phyloP scores from a whole-genome alignment of 2,797 vertebrate genomes.

The Enoplosus armatus region DNA sequence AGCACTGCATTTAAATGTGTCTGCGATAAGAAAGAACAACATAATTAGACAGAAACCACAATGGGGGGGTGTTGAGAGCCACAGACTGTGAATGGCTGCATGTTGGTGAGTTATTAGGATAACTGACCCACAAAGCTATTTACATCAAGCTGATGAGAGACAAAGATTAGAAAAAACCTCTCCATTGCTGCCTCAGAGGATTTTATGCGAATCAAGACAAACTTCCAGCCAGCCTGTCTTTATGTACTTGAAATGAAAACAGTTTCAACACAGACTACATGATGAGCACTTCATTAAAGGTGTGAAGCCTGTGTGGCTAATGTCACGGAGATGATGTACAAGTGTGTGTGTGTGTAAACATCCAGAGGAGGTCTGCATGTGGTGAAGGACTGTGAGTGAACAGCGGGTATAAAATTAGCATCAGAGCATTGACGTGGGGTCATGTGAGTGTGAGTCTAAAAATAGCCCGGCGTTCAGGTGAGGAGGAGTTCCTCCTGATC shows the following conservation, averaged over 20 bases:
- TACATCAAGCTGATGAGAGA: not conserved
- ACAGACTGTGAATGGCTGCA: slow-evolving; percentile 20
- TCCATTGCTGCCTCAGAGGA: not conserved
- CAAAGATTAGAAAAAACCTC: not conserved
- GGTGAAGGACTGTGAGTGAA: slow-evolving; percentile 31
- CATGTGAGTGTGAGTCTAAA: slow-evolving; percentile 68
- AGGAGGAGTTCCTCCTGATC: slow-evolving; percentile 66
- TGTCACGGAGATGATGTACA: slow-evolving; percentile 2
- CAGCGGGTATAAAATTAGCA: slow-evolving; percentile 58
- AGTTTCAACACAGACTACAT: not conserved
- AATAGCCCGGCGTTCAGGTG: slow-evolving; percentile 69
- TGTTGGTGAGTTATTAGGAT: not conserved
- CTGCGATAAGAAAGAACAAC: too few relatives aligned
- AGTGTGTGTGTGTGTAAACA: slow-evolving; percentile 14
- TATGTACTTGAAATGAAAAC: not conserved
- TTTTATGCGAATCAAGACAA: not conserved
- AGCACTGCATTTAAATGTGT: slow-evolving; percentile 12
- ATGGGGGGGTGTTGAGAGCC: slow-evolving; percentile 42
- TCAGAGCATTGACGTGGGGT: slow-evolving; percentile 58
- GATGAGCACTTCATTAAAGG: slow-evolving; percentile 35
- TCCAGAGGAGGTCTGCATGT: slow-evolving; percentile 10
- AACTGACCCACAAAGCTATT: slow-evolving; percentile 10
- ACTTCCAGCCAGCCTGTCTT: not conserved
- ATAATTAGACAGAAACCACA: slow-evolving; percentile 5
- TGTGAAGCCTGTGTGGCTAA: slow-evolving; percentile 12